Conservation (phyloP, 2,888 invertebrate genomes). For the Parascotia fuliginaria region DNA sequence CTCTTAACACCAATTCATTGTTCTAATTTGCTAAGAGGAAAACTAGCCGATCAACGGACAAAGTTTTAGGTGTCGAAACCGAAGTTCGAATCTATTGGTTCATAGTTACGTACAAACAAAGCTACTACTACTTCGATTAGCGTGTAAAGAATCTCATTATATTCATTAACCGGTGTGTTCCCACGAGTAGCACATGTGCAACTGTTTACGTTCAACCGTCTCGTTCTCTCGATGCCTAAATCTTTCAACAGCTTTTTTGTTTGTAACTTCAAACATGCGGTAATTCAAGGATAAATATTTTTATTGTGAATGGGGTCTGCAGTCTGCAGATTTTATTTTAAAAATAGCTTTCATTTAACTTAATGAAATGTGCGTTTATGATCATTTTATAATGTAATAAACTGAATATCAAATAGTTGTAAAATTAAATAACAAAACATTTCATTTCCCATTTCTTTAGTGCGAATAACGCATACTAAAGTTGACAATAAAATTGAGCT, state of each 20-base stretch:
- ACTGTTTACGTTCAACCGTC: constrained; percentile 62
- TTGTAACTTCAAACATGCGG: constrained; percentile 36
- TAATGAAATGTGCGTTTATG: background rate
- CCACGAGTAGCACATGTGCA: constrained; percentile 75
- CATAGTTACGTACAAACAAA: constrained; percentile 39
- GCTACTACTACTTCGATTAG: constrained; percentile 64
- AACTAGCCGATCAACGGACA: constrained; percentile 24
- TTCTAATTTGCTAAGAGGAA: constrained; percentile 3
- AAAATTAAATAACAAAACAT: constrained; percentile 6
- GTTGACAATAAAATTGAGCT: constrained; percentile 17
- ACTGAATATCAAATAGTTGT: background rate
- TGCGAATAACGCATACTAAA: constrained; percentile 23
- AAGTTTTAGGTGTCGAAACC: constrained; percentile 44
- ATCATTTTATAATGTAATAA: background rate
- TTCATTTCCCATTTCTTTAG: constrained; percentile 1
- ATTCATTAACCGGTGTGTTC: constrained; percentile 66
- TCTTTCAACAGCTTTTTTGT: constrained; percentile 65
- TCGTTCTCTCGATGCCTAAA: constrained; percentile 66
- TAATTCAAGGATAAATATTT: constrained; percentile 50
- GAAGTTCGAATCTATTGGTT: constrained; percentile 29
- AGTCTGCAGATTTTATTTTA: background rate
- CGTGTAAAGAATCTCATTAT: constrained; percentile 69
- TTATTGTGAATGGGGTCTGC: constrained; percentile 23
- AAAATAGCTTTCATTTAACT: background rate
- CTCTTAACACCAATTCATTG: constrained; percentile 29